Evolutionary conservation across 2,113 vertebrate genomes (phyloP), one percentile per base, ranked within the genome.

Genomic region (Talpa occidentalis): DNA sequence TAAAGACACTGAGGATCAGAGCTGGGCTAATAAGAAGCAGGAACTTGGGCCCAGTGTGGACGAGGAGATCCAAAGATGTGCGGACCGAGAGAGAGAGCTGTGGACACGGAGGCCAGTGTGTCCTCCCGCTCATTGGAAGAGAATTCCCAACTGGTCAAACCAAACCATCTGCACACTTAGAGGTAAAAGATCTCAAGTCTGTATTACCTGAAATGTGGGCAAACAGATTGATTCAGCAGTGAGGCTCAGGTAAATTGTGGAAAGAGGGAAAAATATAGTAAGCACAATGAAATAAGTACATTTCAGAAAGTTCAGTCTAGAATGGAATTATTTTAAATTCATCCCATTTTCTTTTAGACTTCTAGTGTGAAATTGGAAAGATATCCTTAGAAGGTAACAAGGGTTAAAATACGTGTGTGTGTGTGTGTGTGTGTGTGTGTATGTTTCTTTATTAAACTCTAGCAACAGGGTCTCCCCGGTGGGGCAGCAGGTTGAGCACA

Each of bases 301-400:
- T 59, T 73, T 85, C 69, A 83, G 81, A 95, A 90, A 54, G 16
- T 59, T 66, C 73, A 64, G 56, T 88, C 37, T 42, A 40, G 15
- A 49, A 72, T 42, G 35, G 81, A 94, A 77, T 94, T 64, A 47
- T 70, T 86, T 60, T 32, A 84, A 93, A 44, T 49, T 84, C 87
- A 60, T 47, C 44, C 22, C 37, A 60, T 92, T 94, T 90, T 74
- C 74, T 81, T 88, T 82, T 91, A 86, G 91, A 42, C 74, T 74
- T 89, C 37, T 54, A 77, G 11, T 19, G 17, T 26, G 28, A 66
- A 74, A 78, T 69, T 64, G 37, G 24, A 74, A 82, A 83, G 74
- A 72, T 84, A 42, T 5, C 35, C 37, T 62, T 73, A 92, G 73
- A 24, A 64, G 15, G 8, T 24, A 78, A 11, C 26, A 47, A 91